phyloP scores from a whole-genome alignment of 2,113 vertebrate genomes.

The Bostrychus sinensis region DNA sequence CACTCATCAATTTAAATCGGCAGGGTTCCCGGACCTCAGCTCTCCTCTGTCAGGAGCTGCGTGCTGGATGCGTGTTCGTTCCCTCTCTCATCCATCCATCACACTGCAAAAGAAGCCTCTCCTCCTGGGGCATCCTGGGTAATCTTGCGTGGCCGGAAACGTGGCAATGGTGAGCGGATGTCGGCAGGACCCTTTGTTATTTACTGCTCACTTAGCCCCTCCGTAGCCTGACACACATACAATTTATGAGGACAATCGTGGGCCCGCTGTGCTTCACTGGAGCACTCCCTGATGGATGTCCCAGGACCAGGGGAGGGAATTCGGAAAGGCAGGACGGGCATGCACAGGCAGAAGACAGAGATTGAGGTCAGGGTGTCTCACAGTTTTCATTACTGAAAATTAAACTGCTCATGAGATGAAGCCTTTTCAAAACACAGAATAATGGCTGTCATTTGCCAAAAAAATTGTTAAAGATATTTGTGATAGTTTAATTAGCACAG shows the following conservation, averaged over 20 bases:
- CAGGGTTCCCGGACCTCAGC: conserved; percentile 61
- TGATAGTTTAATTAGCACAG: conserved; percentile 22
- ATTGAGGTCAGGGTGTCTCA: conserved; percentile 55
- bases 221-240: conserved; percentile 73
- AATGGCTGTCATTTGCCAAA: conserved; percentile 9
- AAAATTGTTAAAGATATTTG: background rate
- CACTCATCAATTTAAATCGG: conserved; percentile 83
- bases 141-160: conserved; percentile 80
- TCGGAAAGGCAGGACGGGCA: conserved; percentile 26
- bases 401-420: conserved; percentile 21
- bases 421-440: conserved; percentile 15
- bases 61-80: conserved; percentile 46
- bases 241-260: conserved; percentile 88
- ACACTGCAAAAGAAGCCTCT: conserved; percentile 65
- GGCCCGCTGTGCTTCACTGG: conserved; percentile 73
- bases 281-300: conserved; percentile 81
- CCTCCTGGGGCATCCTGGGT: conserved; percentile 76
- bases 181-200: conserved; percentile 79
- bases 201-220: conserved; percentile 85
- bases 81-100: conserved; percentile 69
- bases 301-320: conserved; percentile 44
- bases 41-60: conserved; percentile 53
- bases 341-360: conserved; percentile 35
- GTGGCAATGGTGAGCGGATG: conserved; percentile 57
- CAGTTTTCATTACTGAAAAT: conserved; percentile 61